Conservation (phyloP, 2,113 vertebrate genomes). For the Caretta caretta region DNA sequence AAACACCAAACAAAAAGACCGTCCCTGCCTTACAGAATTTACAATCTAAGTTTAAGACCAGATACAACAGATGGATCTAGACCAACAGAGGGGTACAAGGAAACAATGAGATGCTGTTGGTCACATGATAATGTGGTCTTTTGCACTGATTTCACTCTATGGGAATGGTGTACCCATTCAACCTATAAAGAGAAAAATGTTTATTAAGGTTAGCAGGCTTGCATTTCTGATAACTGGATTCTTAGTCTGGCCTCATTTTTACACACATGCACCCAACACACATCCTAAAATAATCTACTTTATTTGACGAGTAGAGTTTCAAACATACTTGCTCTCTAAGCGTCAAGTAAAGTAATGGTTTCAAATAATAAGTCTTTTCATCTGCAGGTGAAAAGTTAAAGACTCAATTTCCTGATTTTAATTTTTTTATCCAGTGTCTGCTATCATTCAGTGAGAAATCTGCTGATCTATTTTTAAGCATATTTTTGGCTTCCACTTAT, state of each 20-base stretch:
- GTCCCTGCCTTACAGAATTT: neutral
- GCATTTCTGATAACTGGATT: rapidly evolving
- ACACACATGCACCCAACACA: neutral
- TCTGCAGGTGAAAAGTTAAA: conserved; percentile 38
- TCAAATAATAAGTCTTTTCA: neutral
- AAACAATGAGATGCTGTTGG: rapidly evolving
- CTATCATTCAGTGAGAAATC: conserved; percentile 51
- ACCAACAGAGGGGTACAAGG: neutral
- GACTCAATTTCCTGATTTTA: conserved; percentile 9
- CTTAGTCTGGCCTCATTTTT: rapidly evolving
- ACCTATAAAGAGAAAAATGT: neutral
- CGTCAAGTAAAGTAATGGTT: neutral
- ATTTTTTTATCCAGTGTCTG: conserved; percentile 29
- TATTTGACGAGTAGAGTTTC: neutral
- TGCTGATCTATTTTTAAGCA: conserved; percentile 51
- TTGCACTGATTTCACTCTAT: rapidly evolving
- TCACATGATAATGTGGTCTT: rapidly evolving
- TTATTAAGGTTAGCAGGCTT: neutral
- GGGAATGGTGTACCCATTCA: neutral
- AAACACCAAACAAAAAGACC: neutral
- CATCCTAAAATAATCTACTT: neutral
- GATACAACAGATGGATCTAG: neutral
- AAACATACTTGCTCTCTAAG: neutral
- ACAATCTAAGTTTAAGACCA: neutral
- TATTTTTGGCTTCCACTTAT: conserved; percentile 55